Evolutionary conservation across 2,888 invertebrate species (phyloP).

Genomic region (Rhabditophanes sp.): DNA sequence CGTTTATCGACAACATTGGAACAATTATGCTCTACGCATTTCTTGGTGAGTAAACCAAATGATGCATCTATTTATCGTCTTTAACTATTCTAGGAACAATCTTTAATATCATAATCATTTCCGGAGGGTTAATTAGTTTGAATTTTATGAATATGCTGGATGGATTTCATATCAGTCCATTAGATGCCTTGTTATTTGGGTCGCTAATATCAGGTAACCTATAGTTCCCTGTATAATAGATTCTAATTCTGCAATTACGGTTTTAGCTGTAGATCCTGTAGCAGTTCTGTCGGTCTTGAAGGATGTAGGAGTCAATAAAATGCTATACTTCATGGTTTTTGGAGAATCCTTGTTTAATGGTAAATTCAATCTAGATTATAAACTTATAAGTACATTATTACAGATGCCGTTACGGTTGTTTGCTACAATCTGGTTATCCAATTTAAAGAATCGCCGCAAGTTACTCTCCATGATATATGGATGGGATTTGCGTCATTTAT

Average conservation of each 20-base stretch:
- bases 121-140: conserved; percentile 18
- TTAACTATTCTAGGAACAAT: conserved; percentile 35
- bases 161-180: conserved; percentile 14
- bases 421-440: conserved; percentile 50
- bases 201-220: conserved; percentile 51
- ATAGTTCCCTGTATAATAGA: no score
- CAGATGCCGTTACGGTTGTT: conserved; percentile 52
- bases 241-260: no score
- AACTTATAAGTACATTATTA: conserved; percentile 2
- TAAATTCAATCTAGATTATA: conserved; percentile 19
- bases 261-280: conserved; percentile 14
- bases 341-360: conserved; percentile 53
- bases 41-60: no score
- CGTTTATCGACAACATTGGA: conserved; percentile 50
- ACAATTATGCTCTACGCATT: conserved; percentile 51
- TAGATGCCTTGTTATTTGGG: conserved; percentile 48
- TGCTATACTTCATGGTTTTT: conserved; percentile 52
- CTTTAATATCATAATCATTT: conserved; percentile 42
- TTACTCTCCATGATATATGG: conserved; percentile 33
- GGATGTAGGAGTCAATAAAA: conserved; percentile 50
- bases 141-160: conserved; percentile 36
- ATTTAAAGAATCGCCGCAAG: conserved; percentile 38
- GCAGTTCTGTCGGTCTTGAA: conserved; percentile 37
- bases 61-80: neutral
- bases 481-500: conserved; percentile 49